Evolutionary conservation across 2,888 invertebrate species (phyloP).

Genomic region (Agonopterix subpropinquella): DNA sequence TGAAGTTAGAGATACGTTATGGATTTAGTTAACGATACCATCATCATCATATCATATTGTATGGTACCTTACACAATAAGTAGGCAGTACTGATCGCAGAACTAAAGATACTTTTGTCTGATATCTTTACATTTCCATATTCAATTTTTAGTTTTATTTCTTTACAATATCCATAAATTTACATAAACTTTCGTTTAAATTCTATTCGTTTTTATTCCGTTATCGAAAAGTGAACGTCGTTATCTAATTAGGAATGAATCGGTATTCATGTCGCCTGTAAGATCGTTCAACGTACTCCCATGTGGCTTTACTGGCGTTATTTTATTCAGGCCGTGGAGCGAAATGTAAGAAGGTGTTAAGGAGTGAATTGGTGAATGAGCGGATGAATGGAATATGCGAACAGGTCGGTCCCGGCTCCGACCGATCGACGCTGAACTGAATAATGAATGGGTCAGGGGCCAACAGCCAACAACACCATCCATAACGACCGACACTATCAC

Average conservation of each 20-base stretch:
- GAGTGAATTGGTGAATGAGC: conserved; percentile 64
- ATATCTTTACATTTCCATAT: too few species aligned
- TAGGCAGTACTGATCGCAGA: too few species aligned
- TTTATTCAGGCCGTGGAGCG: conserved; percentile 65
- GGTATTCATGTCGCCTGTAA: conserved; percentile 30
- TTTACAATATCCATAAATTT: too few species aligned
- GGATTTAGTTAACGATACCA: too few species aligned
- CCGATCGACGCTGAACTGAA: conserved; percentile 46
- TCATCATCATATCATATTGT: too few species aligned
- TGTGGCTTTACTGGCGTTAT: conserved; percentile 48
- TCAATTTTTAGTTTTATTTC: too few species aligned
- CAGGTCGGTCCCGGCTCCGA: conserved; percentile 31
- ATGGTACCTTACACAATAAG: too few species aligned
- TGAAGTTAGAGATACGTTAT: too few species aligned
- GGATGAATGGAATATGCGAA: conserved; percentile 64
- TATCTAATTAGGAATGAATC: conserved; percentile 12
- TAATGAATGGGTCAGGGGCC: conserved; percentile 36
- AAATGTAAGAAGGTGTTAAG: conserved; percentile 68
- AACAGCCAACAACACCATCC: neutral
- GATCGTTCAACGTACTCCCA: conserved; percentile 46
- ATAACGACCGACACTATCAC: neutral
- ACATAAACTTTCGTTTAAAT: too few species aligned
- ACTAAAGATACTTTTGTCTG: too few species aligned
- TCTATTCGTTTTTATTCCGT: too few species aligned
- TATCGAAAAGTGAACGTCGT: too few species aligned